Evolutionary conservation across 1,140 invertebrate genomes (phyloP).

Genomic region (Augochlora pura): DNA sequence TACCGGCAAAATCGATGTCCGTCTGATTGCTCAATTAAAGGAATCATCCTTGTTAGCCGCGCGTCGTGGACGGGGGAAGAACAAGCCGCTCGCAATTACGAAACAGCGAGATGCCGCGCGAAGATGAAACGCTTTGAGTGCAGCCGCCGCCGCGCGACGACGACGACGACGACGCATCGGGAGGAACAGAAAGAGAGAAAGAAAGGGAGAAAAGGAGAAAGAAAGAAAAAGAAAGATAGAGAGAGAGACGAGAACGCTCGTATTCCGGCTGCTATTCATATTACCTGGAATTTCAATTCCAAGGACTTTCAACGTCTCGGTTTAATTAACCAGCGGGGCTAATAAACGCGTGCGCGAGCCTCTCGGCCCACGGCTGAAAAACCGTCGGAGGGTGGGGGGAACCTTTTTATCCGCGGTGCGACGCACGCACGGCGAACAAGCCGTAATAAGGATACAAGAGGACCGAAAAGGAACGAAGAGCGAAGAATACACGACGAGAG

Average conservation of each 20-base stretch:
- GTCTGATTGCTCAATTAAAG: conserved; percentile 16
- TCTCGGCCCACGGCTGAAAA: not conserved
- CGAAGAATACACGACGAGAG: not conserved
- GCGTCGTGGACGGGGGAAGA: not conserved
- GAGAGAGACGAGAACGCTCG: not conserved
- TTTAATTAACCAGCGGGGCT: conserved; percentile 41
- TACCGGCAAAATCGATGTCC: not conserved
- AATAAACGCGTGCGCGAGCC: not conserved
- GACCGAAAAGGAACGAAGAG: not conserved
- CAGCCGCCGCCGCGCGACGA: conserved; percentile 23
- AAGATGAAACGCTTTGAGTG: conserved; percentile 44
- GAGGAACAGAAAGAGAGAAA: no score
- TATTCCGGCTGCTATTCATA: conserved; percentile 45
- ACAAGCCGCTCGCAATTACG: conserved; percentile 20
- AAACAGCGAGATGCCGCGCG: conserved; percentile 42
- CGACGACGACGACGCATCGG: no score
- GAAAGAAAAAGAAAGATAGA: no score
- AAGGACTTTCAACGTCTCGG: conserved; percentile 14
- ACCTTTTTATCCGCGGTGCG: conserved; percentile 2
- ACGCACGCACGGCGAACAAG: not conserved
- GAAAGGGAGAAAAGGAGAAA: no score
- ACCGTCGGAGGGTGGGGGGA: not conserved
- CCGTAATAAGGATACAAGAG: conserved; percentile 4
- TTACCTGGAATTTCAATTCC: conserved; percentile 48
- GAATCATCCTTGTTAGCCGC: conserved; percentile 20